Conservation (phyloP, 1,140 invertebrate species). For the Cyclina sinensis region DNA sequence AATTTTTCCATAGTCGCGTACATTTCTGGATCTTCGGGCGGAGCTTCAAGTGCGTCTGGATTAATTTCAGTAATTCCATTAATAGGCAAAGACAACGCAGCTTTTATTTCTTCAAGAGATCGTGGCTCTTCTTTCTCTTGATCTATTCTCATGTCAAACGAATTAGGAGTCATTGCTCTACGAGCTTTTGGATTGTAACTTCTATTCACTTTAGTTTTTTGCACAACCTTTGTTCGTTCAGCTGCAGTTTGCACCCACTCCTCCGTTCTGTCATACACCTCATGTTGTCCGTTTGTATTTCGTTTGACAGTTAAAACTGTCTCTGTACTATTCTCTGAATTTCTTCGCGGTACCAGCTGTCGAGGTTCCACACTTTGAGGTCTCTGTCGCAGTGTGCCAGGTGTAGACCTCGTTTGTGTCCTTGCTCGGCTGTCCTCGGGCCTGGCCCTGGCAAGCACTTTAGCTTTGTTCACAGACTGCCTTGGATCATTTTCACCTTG, state of each 20-base stretch:
- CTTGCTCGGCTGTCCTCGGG: slow-evolving; percentile 40
- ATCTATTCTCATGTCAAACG: slow-evolving; percentile 65
- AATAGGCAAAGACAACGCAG: slow-evolving; percentile 76
- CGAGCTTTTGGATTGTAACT: slow-evolving; percentile 61
- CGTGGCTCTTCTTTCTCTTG: slow-evolving; percentile 73
- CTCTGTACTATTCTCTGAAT: slow-evolving; percentile 40
- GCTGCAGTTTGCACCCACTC: slow-evolving; percentile 82
- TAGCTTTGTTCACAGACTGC: slow-evolving; percentile 55
- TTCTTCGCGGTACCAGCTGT: slow-evolving; percentile 42
- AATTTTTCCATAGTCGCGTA: slow-evolving; percentile 82
- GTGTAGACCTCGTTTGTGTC: slow-evolving; percentile 11
- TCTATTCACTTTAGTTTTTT: slow-evolving; percentile 70
- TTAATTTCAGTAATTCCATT: slow-evolving; percentile 71
- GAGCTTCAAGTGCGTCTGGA: slow-evolving; percentile 75
- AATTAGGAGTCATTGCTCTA: slow-evolving; percentile 79
- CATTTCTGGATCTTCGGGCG: slow-evolving; percentile 82
- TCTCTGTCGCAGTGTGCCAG: slow-evolving; percentile 45
- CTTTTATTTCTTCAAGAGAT: slow-evolving; percentile 81
- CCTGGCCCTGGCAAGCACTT: slow-evolving; percentile 62
- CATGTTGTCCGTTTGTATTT: slow-evolving; percentile 52
- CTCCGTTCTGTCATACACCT: slow-evolving; percentile 75
- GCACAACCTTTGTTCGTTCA: slow-evolving; percentile 64
- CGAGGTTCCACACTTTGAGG: slow-evolving; percentile 70
- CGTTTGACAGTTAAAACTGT: slow-evolving; percentile 31
- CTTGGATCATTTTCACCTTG: slow-evolving; percentile 57